Percentiles rank a stretch among this genome's conserved stretches.
phyloP scores from a whole-genome alignment of 2,113 vertebrate species.

The Hippocampus comes region DNA sequence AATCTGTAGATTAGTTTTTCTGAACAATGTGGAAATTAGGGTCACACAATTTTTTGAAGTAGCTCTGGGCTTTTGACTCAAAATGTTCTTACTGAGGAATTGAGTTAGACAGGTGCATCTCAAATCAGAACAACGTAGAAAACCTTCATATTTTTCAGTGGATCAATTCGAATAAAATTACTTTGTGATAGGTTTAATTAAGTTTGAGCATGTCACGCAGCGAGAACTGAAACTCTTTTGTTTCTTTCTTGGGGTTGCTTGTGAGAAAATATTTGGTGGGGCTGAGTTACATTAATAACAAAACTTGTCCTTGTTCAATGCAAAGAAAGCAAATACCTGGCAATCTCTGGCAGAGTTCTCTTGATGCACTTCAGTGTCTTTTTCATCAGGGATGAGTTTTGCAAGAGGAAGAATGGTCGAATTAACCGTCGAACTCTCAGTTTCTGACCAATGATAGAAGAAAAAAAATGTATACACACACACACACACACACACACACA shows the following conservation, averaged over 20 bases:
- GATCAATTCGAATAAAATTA: background rate
- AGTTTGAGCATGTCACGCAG: background rate
- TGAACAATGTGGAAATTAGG: background rate
- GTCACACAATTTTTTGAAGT: background rate
- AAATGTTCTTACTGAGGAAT: no score
- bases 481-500: no score
- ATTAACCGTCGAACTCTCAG: slow-evolving; percentile 83
- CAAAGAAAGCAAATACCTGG: slow-evolving; percentile 74
- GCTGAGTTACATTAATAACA: background rate
- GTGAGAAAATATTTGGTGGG: background rate
- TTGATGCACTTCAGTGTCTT: slow-evolving; percentile 94
- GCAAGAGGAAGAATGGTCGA: slow-evolving; percentile 92
- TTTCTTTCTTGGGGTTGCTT: background rate
- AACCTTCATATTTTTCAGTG: no score
- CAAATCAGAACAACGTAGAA: no score
- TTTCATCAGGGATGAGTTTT: slow-evolving; percentile 98
- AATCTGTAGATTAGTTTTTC: background rate
- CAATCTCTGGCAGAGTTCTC: slow-evolving; percentile 88
- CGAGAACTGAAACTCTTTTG: background rate
- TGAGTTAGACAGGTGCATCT: no score
- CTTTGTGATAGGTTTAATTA: background rate
- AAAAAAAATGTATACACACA: background rate
- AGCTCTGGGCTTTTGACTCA: background rate
- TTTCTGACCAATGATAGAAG: slow-evolving; percentile 57
- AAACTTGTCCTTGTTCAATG: background rate